Base-by-base conservation (phyloP, 2,797 vertebrate species). In the Crenichthys baileyi region DNA sequence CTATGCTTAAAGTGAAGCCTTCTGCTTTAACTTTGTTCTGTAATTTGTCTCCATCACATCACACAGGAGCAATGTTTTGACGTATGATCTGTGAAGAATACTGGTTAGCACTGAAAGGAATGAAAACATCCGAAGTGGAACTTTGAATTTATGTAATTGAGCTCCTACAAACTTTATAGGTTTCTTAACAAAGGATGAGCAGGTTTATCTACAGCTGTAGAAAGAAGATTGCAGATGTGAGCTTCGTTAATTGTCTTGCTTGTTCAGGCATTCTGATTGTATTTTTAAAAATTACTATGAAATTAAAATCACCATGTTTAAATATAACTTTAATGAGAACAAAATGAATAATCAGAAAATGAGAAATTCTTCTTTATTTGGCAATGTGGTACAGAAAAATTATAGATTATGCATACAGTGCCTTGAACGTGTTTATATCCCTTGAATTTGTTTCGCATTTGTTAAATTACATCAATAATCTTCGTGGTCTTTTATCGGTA, bases 1-100 rank as follows among this genome's bases (percentile, higher is more conserved):
- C 75, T 79, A 39, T 87, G 72, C 89, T 90, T 82, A 81, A 85
- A 91, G 71, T 77, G 15, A 82, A 89, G 83, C 76, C 83, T 70
- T 36, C 81, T 72, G 77, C 81, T 83, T 81, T 70, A 82, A 53
- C 85, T 85, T 56, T 48, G 18, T 82, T 89, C 82, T 87, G 74
- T 91, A 79, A 88, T 90, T 85, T 65, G 24, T 68, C 81, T 70
- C 70, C 39, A 70, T 81, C 77, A 79, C 83, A 83, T 55, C 63
- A 73, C 22, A 4, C 31, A 12, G 26, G 44, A 74, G 73, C 7
- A 4, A 67, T 88, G 80, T 84, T 91, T 90, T 83, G 79, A 86
- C 73, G 0, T 31, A n/a, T 48, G 26, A 36, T 65, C 56, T 73
- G 58, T 77, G 81, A 75, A 50, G 82, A 77, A 88, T 84, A 84